A percentile compares a stretch with the other conserved stretches of the same genome.
These are phyloP conservation scores for Zaprionus ornatus DNA, from an alignment of 1,140 invertebrate species.

Conservation along the genomic window DNA sequence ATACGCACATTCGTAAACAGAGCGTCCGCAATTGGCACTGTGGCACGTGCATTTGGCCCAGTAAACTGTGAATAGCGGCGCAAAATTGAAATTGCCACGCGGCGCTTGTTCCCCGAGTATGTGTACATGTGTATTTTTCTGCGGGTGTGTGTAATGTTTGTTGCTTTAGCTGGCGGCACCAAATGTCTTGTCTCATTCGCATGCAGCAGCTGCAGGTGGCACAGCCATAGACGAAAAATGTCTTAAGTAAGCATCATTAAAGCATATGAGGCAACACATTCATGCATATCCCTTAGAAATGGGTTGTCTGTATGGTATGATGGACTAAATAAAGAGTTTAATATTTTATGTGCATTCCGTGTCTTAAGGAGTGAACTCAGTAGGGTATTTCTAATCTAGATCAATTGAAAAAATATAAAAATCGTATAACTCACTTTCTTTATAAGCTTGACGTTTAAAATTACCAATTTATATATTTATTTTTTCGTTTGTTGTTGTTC, in stretches of 20 bases:
- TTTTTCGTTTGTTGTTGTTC: too few relatives aligned
- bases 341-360: too few relatives aligned
- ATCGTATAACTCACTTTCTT: too few relatives aligned
- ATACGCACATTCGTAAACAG: conserved; percentile 75
- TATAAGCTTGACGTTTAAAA: too few relatives aligned
- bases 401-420: too few relatives aligned
- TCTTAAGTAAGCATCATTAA: conserved; percentile 69
- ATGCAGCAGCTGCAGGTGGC: conserved; percentile 51
- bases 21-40: not conserved
- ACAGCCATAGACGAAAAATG: conserved; percentile 43
- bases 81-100: conserved; percentile 7
- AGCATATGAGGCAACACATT: conserved; percentile 25
- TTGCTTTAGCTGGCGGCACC: conserved; percentile 41
- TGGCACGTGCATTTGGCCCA: conserved; percentile 52
- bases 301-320: not conserved
- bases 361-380: too few relatives aligned
- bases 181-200: conserved; percentile 65
- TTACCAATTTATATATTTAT: too few relatives aligned
- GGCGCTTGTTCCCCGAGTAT: not conserved
- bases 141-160: conserved; percentile 25
- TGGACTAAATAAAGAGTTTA: too few relatives aligned
- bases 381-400: too few relatives aligned
- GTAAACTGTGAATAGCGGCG: conserved; percentile 8
- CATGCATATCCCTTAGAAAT: not conserved
- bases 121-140: not conserved